Base-by-base conservation (phyloP, 1,140 invertebrate genomes). In the Pseudachorutes palmiensis region DNA sequence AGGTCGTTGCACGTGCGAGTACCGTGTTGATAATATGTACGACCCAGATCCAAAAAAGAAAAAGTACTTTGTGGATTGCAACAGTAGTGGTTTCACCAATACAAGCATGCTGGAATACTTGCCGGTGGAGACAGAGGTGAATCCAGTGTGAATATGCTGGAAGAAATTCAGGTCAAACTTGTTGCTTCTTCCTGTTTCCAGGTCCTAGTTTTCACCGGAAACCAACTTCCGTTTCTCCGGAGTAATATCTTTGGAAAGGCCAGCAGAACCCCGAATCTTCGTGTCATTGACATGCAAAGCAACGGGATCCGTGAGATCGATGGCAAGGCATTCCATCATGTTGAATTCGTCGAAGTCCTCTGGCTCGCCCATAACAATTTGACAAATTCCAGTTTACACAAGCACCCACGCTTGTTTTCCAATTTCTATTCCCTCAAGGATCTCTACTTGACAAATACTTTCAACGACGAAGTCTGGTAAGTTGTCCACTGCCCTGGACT, bases 301-400 rank as follows among this genome's bases (percentile, higher is more conserved):
- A 91, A 91, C 75, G 78, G 82, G 16, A 90, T 91, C n/a, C 76
- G 80, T 57, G 83, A 86, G 66, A 90, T 91, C 63, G 82, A 83
- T 71, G 89, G 89, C 1, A 88, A 89, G 77, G 80, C 87, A 2
- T 91, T 88, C 76, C 88, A 90, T 74, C 86, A 86, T 74, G 88
- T 91, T 1, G 80, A 80, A 48, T 83, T 82, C 60, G 88, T 91
- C 0, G 81, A 87, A 75, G 80, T 84, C n/a, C 77, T 91, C 1
- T 84, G 88, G 68, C 78, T 91, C 2, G 87, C 89, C 74, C 85
- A 89, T 74, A 91, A 91, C 74, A 82, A 84, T 1, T 84, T 88
- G 57, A 82, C 82, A 0, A 73, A 75, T 75, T 24, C 74, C 76
- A 69, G 31, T 1, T 75, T 83, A 22, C 80, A 83, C 1, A 81